These are phyloP conservation scores for Rhyacichthys aspro DNA, from an alignment of 2,797 vertebrate species.

Conservation along the genomic window DNA sequence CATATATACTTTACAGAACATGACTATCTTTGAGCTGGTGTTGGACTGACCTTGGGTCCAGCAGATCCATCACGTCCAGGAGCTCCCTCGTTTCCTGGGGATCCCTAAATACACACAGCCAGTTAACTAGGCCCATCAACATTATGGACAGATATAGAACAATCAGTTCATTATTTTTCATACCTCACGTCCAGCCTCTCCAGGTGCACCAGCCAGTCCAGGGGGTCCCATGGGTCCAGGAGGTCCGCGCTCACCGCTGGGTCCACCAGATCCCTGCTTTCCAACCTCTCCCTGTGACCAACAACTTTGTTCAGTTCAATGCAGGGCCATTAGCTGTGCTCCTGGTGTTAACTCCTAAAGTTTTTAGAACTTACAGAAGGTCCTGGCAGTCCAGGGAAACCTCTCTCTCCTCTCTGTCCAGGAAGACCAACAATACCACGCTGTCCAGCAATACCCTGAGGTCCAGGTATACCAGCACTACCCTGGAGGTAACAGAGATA, in stretches of 20 bases:
- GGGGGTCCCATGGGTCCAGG: conserved; percentile 92
- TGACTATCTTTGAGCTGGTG: background rate
- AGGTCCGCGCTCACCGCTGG: conserved; percentile 92
- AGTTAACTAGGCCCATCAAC: conserved; percentile 3
- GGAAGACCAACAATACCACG: conserved; percentile 96
- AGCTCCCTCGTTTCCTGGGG: conserved; percentile 91
- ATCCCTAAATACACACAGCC: conserved; percentile 80
- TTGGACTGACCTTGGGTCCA: conserved; percentile 88
- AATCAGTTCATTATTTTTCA: conserved; percentile 15
- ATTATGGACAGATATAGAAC: background rate
- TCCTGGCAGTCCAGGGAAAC: conserved; percentile 90
- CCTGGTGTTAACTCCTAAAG: background rate
- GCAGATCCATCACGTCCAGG: conserved; percentile 90
- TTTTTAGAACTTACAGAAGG: conserved; percentile 83
- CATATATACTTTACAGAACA: background rate
- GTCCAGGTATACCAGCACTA: conserved; percentile 86
- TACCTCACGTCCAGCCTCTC: conserved; percentile 97
- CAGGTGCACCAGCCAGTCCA: conserved; percentile 90
- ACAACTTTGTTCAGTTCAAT: conserved; percentile 13
- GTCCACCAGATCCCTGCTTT: conserved; percentile 88
- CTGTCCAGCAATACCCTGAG: conserved; percentile 89
- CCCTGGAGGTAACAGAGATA: conserved; percentile 79
- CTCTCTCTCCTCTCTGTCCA: conserved; percentile 94
- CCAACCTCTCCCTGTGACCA: conserved; percentile 87
- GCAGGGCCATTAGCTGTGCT: background rate